Evolutionary conservation across 2,888 invertebrate genomes (phyloP), one percentile per base, ranked within the genome.

Genomic region (Drosophila birchii): DNA sequence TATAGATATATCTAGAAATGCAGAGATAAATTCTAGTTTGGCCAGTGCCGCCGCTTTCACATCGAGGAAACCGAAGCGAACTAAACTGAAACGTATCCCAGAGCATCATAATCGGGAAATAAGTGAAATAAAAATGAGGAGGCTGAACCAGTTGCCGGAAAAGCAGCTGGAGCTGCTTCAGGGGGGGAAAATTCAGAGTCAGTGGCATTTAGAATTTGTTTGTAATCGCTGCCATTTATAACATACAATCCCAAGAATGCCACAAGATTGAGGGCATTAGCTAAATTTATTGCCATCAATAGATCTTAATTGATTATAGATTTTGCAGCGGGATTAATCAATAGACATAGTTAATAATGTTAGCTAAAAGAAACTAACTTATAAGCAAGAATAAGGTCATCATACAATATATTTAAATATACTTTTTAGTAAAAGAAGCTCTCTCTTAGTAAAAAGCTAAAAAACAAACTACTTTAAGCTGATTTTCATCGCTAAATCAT

Each of bases 81-180:
- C 36, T 36, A 44, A 59, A 58, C 39, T 39, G 49, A 34, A 38
- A 45, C 38, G 68, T 69, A 34, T 58, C 26, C 44, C 36, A n/a
- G 43, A 70, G 57, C 43, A 39, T 55, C 55, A 72, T 73, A 72
- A 56, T 72, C 62, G 62, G 49, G 45, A 63, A 66, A 55, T 75
- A 75, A 73, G 72, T 73, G 72, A 73, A 73, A 73, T 75, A 73
- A 75, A 73, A 75, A 73, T 66, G 75, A 75, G 63, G 43, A 64
- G 71, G 74, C 70, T 39, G 56, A 71, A 71, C 74, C 54, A 58
- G 57, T 58, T 58, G 72, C 45, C 53, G 51, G 51, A 51, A 51
- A 47, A 34, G 38, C 29, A 23, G 39, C 32, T 44, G 23, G 5
- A 11, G 32, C 32, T 34, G 49, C 32, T 39, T 18, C 51, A 18